phyloP scores from a whole-genome alignment of 1,140 invertebrate species.

The Pseudomyrmex sp. region DNA sequence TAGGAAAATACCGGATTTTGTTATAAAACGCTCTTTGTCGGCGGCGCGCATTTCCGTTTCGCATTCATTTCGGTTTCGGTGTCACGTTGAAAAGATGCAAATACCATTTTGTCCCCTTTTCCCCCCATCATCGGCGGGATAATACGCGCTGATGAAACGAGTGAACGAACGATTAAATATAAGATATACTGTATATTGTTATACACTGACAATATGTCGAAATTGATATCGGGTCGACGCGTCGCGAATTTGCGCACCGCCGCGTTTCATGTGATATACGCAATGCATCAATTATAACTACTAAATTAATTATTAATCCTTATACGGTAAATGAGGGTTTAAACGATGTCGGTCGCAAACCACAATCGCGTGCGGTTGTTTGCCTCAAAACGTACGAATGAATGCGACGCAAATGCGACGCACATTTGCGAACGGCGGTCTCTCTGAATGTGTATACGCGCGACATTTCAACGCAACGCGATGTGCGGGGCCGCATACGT shows the following conservation, averaged over 20 bases:
- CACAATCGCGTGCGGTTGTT: constrained; percentile 25
- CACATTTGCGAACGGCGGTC: constrained; percentile 17
- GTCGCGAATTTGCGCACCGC: background rate
- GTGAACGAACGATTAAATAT: constrained; percentile 29
- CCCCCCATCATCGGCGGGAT: background rate
- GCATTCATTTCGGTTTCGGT: constrained; percentile 28
- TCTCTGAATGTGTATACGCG: background rate
- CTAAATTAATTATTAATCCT: constrained; percentile 61
- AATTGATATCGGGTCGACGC: constrained; percentile 16
- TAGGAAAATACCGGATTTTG: constrained; percentile 17
- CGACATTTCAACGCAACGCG: constrained; percentile 11
- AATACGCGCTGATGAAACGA: constrained; percentile 36
- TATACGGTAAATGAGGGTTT: constrained; percentile 56
- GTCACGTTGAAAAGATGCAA: constrained; percentile 28
- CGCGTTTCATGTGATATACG: background rate
- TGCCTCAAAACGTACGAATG: constrained; percentile 34
- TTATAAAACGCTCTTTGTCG: constrained; percentile 44
- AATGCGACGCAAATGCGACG: constrained; percentile 38
- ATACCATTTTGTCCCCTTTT: background rate
- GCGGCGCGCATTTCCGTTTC: constrained; percentile 16
- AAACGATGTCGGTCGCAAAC: constrained; percentile 35
- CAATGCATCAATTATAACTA: constrained; percentile 45
- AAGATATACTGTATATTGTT: constrained; percentile 2
- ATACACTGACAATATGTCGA: constrained; percentile 30
- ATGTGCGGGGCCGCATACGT: constrained; percentile 16